phyloP scores from a whole-genome alignment of 92 coral and sea anemone species.

The Pocillopora grandis region DNA sequence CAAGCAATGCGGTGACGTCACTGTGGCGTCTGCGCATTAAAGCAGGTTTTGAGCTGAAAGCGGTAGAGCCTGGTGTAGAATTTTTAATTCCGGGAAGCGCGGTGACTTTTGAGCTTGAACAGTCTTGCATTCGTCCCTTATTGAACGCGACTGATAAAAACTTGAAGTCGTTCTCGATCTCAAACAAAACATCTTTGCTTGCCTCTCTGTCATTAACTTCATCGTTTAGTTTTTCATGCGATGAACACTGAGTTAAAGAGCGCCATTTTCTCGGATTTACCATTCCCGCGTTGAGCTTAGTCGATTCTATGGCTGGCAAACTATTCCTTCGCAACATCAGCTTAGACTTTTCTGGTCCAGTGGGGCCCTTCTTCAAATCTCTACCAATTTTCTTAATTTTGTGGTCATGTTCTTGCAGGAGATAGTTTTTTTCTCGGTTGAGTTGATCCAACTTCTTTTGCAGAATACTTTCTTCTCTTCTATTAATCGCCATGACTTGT shows the following conservation, averaged over 20 bases:
- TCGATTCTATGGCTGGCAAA: not conserved
- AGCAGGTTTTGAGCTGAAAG: not conserved
- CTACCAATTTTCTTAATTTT: not conserved
- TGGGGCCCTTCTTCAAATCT: not conserved
- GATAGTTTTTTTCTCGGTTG: slow-evolving; percentile 1
- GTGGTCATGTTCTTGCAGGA: not conserved
- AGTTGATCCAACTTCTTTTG: slow-evolving; percentile 13
- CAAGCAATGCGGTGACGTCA: slow-evolving; percentile 24
- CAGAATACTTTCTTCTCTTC: slow-evolving; percentile 6
- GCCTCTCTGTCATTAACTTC: not conserved
- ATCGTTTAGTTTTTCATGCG: not conserved
- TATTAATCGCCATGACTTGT: not conserved
- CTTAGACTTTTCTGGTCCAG: not conserved
- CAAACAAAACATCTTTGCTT: not conserved
- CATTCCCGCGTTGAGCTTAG: not conserved
- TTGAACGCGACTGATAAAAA: slow-evolving; percentile 10
- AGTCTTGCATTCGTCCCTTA: not conserved
- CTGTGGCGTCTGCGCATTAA: slow-evolving; percentile 18
- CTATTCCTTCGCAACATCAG: not conserved
- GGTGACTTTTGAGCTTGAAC: not conserved
- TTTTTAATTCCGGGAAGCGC: not conserved
- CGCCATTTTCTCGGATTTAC: not conserved
- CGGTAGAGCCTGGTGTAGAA: not conserved
- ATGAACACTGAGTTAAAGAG: not conserved
- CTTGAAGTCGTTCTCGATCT: slow-evolving; percentile 4